Percentiles rank a stretch among this genome's conserved stretches.
Evolutionary conservation across 2,113 vertebrate species (phyloP).

Genomic region (Elephantulus edwardii): DNA sequence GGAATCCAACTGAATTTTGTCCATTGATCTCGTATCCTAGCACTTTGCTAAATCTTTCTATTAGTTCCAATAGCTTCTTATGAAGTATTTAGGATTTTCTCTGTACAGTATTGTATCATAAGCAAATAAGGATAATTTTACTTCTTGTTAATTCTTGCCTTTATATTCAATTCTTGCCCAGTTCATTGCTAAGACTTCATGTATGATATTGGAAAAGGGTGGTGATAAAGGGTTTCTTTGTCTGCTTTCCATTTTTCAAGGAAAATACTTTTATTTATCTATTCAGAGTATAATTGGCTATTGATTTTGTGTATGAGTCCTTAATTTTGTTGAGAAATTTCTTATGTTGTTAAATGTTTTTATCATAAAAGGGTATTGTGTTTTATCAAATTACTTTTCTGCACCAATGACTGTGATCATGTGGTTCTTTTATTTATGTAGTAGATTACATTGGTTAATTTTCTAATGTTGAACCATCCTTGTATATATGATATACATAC

Average conservation of each 20-base stretch:
- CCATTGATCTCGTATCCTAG: neutral
- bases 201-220: neutral
- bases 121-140: neutral
- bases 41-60: neutral
- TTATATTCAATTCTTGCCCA: neutral
- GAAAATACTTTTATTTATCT: neutral
- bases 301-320: neutral
- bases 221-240: neutral
- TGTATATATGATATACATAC: neutral
- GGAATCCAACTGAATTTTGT: neutral
- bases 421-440: neutral
- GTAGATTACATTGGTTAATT: neutral
- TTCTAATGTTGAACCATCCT: neutral
- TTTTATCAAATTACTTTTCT: neutral
- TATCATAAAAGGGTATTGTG: neutral
- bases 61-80: neutral
- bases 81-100: neutral
- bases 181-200: neutral
- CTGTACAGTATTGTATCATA: neutral
- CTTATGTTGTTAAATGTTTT: too few relatives aligned
- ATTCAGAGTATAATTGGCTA: neutral
- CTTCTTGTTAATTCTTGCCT: neutral
- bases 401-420: neutral
- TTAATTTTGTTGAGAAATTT: neutral
- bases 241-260: neutral